Base-by-base conservation (phyloP, 2,888 invertebrate genomes). In the Pantelozetes paolii region DNA sequence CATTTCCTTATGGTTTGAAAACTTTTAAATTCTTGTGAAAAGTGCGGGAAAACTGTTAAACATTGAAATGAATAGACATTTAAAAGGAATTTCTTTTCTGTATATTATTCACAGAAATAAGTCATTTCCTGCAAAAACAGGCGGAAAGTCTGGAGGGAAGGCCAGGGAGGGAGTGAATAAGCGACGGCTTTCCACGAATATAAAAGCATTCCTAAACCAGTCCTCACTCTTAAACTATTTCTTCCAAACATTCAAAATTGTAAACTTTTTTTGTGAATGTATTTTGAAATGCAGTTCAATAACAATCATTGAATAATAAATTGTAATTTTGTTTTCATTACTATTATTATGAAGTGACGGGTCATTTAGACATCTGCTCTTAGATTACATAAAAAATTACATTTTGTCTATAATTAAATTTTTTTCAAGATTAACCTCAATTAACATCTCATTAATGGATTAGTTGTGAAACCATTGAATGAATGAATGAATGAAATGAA, bases 31-130 rank as follows among this genome's bases (percentile, higher is more conserved):
- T 59, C 59, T 9, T 28, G 59, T 15, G 59, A 59, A 59, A 28
- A 20, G 26, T 9, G 54, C 23, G 23, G 54, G 54, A 26, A 48
- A 54, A 54, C 23, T 20, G 23, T 20, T 54, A 30, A 59, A 30
- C 59, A 30, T 30, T 30, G 3, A 50, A 20, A 3, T 20, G 9
- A 30, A 3, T 30, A 20, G 13, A 28, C 8, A 2, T 15, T 50
- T 50, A 8, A n/a, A 15, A 59, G 59, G 59, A 59, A 59, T 59
- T 59, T 59, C 59, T 59, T 11, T 59, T 59, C 59, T n/a, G n/a
- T n/a, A n/a, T n/a, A n/a, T n/a, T n/a, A n/a, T n/a, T n/a, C n/a
- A n/a, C n/a, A 30, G 15, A 59, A 59, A 59, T 50, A n/a, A 50
- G 6, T 30, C 28, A 59, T 59, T 59, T 59, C 59, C 59, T 59